phyloP scores from a whole-genome alignment of 2,888 invertebrate genomes.

The Drosophila percnosoma region DNA sequence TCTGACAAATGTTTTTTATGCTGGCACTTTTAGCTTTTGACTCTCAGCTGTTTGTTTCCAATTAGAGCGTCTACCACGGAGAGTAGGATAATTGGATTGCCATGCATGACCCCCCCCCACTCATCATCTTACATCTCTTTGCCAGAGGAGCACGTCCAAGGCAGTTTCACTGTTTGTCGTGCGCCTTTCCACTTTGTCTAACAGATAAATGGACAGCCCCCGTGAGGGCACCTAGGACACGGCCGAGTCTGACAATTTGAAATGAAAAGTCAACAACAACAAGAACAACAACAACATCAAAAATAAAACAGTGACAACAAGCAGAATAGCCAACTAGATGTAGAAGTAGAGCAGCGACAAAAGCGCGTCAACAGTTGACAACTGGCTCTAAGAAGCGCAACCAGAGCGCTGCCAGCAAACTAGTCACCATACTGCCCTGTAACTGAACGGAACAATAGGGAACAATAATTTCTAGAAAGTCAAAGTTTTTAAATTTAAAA shows the following conservation, averaged over 20 bases:
- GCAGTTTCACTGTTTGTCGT: conserved; percentile 45
- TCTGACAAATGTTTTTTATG: conserved; percentile 58
- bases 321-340: conserved; percentile 19
- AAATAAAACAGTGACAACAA: conserved; percentile 17
- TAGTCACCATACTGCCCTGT: conserved; percentile 22
- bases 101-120: conserved; percentile 52
- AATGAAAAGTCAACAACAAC: conserved; percentile 62
- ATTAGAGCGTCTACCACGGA: conserved; percentile 69
- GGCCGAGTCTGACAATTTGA: conserved; percentile 18
- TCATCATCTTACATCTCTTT: background rate
- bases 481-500: background rate
- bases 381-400: conserved; percentile 47
- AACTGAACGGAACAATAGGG: background rate
- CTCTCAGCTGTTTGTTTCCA: conserved; percentile 76
- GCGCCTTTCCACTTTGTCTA: conserved; percentile 56
- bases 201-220: conserved; percentile 75
- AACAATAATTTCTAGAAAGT: background rate
- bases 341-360: conserved; percentile 51
- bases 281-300: conserved; percentile 42
- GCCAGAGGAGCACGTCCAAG: conserved; percentile 44
- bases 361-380: conserved; percentile 74
- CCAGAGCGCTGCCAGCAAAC: background rate
- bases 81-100: conserved; percentile 79
- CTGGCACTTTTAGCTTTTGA: conserved; percentile 63
- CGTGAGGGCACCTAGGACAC: conserved; percentile 28